Conservation (phyloP, 2,888 invertebrate genomes). For the Campaea margaritaria region DNA sequence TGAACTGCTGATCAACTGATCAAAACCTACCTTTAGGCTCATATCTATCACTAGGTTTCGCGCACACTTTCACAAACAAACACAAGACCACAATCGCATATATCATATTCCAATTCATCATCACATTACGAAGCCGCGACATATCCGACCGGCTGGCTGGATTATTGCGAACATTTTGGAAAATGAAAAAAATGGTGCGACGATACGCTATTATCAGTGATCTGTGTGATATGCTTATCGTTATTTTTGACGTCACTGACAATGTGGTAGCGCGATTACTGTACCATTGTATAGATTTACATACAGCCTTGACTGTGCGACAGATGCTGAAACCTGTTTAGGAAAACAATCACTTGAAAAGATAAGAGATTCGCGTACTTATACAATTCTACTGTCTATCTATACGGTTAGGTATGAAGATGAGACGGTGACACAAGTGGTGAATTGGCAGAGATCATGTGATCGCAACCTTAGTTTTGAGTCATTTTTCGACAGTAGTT, state of each 20-base stretch:
- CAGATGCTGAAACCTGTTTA: constrained; percentile 15
- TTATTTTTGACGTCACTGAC: constrained; percentile 54
- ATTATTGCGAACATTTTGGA: constrained; percentile 49
- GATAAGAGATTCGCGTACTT: constrained; percentile 13
- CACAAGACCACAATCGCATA: constrained; percentile 53
- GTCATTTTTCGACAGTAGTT: too few relatives aligned
- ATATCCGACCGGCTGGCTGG: constrained; percentile 24
- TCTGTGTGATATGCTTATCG: constrained; percentile 61
- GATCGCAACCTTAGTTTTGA: too few relatives aligned
- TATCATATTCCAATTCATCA: constrained; percentile 53
- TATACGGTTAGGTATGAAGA: not conserved
- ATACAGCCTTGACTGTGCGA: constrained; percentile 47
- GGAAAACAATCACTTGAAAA: constrained; percentile 17
- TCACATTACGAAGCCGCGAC: constrained; percentile 42
- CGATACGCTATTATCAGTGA: constrained; percentile 68
- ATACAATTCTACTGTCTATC: not conserved
- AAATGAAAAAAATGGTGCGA: constrained; percentile 57
- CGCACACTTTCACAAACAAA: constrained; percentile 57
- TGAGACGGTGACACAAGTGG: not conserved
- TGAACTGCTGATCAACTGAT: not conserved
- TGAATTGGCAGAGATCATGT: not conserved
- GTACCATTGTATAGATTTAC: constrained; percentile 47
- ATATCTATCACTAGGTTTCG: constrained; percentile 44
- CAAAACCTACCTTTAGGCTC: constrained; percentile 13
- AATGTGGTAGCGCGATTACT: constrained; percentile 45